Percentiles rank a stretch among this genome's conserved stretches.
Conservation (phyloP, 1,140 invertebrate species). For the Riptortus pedestris region DNA sequence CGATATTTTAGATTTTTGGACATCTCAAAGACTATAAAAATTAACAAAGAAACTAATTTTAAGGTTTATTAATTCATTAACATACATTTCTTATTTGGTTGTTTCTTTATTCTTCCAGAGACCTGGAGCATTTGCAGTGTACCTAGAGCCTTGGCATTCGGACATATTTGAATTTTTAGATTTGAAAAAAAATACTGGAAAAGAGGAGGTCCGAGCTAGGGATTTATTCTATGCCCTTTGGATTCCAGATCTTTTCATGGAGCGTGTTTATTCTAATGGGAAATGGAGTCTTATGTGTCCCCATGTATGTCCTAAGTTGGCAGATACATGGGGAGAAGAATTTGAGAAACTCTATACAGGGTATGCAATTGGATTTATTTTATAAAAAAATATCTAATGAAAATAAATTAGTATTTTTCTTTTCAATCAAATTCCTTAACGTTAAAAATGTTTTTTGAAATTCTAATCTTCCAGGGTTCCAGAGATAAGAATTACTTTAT, state of each 20-base stretch:
- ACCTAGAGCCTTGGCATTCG: conserved; percentile 97
- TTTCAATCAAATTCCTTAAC: too few relatives aligned
- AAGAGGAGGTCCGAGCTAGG: conserved; percentile 83
- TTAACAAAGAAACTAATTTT: too few relatives aligned
- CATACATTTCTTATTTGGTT: too few relatives aligned
- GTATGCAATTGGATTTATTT: conserved; percentile 42
- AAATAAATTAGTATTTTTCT: too few relatives aligned
- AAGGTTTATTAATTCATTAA: too few relatives aligned
- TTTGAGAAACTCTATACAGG: conserved; percentile 82
- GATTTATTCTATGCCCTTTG: conserved; percentile 97
- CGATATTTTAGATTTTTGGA: too few relatives aligned
- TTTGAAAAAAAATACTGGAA: conserved; percentile 85
- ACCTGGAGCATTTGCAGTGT: conserved; percentile 98
- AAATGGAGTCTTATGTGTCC: conserved; percentile 97
- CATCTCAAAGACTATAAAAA: too few relatives aligned
- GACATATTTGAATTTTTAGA: conserved; percentile 95
- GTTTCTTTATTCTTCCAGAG: conserved; percentile 47
- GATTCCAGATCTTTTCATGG: conserved; percentile 99
- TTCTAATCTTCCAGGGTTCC: too few relatives aligned
- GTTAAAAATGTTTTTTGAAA: too few relatives aligned
- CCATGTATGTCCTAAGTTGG: conserved; percentile 78
- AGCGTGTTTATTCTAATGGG: conserved; percentile 76
- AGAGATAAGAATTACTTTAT: too few relatives aligned
- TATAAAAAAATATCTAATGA: neutral
- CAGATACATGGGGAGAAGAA: conserved; percentile 87